Evolutionary conservation across 2,797 vertebrate species (phyloP).

Genomic region (Okamejei kenojei): DNA sequence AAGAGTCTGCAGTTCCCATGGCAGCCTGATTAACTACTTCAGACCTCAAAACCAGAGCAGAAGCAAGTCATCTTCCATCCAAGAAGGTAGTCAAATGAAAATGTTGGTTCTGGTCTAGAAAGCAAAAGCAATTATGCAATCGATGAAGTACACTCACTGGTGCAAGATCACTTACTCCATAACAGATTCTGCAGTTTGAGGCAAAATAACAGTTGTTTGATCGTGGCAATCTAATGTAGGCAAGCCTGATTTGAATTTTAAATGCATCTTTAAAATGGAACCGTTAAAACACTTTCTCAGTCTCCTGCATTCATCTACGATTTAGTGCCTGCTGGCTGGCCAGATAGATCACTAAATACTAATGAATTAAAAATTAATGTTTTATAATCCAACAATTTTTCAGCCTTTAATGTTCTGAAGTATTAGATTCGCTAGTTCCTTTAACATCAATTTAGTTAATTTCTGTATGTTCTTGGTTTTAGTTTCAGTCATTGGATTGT

Average conservation of each 20-base stretch:
- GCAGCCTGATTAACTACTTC: too few relatives aligned
- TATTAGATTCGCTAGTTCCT: background rate
- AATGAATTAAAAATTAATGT: background rate
- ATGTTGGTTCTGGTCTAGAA: background rate
- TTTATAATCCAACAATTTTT: background rate
- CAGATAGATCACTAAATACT: background rate
- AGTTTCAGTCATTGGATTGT: background rate
- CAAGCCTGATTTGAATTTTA: slow-evolving; percentile 17
- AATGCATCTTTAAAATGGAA: background rate
- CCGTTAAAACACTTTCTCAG: background rate
- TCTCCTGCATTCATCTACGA: background rate
- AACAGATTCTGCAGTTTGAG: slow-evolving; percentile 1
- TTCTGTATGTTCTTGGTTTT: background rate
- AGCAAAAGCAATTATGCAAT: background rate
- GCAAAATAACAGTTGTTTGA: background rate
- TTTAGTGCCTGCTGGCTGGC: background rate
- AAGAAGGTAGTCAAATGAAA: too few relatives aligned
- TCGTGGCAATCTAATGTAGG: background rate
- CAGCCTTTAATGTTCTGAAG: background rate
- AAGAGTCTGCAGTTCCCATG: too few relatives aligned
- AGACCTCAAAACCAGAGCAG: too few relatives aligned
- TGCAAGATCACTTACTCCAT: background rate
- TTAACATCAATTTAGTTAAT: background rate
- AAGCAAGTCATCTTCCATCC: too few relatives aligned
- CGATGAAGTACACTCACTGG: background rate